Conservation (phyloP, 1,140 invertebrate genomes). For the Neodiprion virginianus region DNA sequence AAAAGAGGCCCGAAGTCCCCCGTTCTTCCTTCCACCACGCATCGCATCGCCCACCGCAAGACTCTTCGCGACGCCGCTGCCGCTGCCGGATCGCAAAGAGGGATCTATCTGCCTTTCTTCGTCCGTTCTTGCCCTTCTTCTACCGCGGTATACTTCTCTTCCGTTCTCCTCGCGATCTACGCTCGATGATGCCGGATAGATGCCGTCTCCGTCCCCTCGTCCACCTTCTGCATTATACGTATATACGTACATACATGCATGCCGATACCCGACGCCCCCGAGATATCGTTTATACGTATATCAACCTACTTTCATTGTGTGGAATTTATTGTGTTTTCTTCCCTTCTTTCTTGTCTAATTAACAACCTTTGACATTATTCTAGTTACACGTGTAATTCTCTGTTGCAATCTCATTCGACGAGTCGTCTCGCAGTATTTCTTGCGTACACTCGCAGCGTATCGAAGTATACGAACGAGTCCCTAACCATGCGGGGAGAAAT, state of each 20-base stretch:
- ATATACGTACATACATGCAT: too few relatives aligned
- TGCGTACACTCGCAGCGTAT: too few relatives aligned
- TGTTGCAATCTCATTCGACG: too few relatives aligned
- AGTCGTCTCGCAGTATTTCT: too few relatives aligned
- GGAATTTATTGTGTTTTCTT: slow-evolving; percentile 16
- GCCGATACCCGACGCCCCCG: too few relatives aligned
- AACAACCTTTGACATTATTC: too few relatives aligned
- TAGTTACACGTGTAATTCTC: too few relatives aligned
- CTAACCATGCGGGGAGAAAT: too few relatives aligned
- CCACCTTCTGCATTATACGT: too few relatives aligned
- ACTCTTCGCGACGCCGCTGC: background rate
- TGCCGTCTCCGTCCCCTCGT: background rate
- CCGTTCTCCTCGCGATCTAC: background rate
- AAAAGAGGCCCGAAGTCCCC: background rate
- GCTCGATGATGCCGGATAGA: background rate
- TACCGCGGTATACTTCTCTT: slow-evolving; percentile 25
- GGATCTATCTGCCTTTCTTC: slow-evolving; percentile 35
- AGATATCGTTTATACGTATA: too few relatives aligned
- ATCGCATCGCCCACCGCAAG: slow-evolving; percentile 26
- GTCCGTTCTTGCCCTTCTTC: slow-evolving; percentile 37
- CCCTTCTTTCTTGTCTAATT: slow-evolving; percentile 11
- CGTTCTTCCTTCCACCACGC: background rate
- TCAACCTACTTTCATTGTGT: slow-evolving; percentile 21
- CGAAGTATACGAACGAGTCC: too few relatives aligned
- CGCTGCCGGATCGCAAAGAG: slow-evolving; percentile 30